Conservation (phyloP, 2,113 vertebrate species). For the Semnornis frantzii region DNA sequence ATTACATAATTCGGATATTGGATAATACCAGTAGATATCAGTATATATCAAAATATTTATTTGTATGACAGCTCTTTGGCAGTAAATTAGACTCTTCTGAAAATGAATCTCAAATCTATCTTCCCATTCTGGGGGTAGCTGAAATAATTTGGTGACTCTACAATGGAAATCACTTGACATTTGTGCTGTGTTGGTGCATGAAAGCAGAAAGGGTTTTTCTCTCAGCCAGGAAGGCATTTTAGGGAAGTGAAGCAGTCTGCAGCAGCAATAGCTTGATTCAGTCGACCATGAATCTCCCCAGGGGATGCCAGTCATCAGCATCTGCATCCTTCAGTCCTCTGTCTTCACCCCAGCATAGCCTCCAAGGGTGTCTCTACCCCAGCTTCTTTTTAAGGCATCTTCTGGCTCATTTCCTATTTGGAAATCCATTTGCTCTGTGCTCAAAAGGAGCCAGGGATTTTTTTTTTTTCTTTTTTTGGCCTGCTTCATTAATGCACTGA, state of each 20-base stretch:
- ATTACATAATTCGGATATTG: neutral
- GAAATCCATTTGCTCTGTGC: neutral
- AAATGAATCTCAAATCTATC: constrained; percentile 18
- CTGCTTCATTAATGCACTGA: neutral
- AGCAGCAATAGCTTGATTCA: neutral
- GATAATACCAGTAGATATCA: neutral
- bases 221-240: neutral
- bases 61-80: neutral
- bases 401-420: neutral
- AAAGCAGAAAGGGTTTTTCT: neutral
- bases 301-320: neutral
- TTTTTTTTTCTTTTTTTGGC: neutral
- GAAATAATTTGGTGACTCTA: neutral
- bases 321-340: neutral
- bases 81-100: neutral
- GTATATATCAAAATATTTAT: neutral
- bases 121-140: neutral
- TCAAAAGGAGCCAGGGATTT: neutral
- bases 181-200: neutral
- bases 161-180: neutral
- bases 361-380: neutral
- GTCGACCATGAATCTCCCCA: neutral
- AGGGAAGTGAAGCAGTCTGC: neutral
- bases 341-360: neutral
- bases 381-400: neutral